Conservation (phyloP, 2,113 vertebrate genomes). For the Grammomys dolichurus region DNA sequence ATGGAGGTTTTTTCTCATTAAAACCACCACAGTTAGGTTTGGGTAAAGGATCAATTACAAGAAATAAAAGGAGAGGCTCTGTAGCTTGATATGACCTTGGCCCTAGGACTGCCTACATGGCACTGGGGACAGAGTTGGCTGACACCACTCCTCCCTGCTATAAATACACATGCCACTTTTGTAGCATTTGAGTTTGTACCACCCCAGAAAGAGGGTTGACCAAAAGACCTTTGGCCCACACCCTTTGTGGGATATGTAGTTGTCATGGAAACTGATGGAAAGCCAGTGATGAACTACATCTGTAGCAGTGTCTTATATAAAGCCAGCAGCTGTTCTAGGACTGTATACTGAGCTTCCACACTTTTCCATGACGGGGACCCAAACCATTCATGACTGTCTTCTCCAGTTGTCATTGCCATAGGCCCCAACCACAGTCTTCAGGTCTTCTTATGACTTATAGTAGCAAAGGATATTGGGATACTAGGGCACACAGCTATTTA, state of each 20-base stretch:
- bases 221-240: not conserved
- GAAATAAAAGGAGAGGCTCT: not conserved
- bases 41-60: not conserved
- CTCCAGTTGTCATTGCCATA: not conserved
- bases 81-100: not conserved
- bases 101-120: not conserved
- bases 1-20: not conserved
- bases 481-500: not conserved
- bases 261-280: not conserved
- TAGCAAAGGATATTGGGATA: not conserved
- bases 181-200: not conserved
- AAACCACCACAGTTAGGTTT: not conserved
- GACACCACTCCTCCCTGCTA: not conserved
- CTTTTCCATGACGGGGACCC: not conserved
- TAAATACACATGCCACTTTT: not conserved
- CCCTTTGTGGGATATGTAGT: not conserved
- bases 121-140: not conserved
- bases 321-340: not conserved
- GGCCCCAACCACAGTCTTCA: not conserved
- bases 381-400: too few relatives aligned
- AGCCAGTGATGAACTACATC: not conserved
- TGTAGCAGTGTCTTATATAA: not conserved
- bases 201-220: not conserved
- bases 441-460: not conserved
- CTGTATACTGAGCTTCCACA: not conserved